Evolutionary conservation across 2,113 vertebrate species (phyloP).

Genomic region (Charina bottae): DNA sequence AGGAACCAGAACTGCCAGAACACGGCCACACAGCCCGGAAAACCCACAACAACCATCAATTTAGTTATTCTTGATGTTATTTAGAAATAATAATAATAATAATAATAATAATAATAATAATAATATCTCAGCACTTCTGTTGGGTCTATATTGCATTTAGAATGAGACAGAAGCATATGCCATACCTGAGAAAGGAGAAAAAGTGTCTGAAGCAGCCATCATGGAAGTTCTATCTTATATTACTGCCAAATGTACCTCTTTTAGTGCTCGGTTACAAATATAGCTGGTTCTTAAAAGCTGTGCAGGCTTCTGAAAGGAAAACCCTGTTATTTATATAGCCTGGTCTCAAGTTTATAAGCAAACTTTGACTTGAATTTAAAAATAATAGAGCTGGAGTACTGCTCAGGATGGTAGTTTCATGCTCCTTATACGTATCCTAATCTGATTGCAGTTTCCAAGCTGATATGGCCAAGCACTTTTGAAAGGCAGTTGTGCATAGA

Average conservation of each 20-base stretch:
- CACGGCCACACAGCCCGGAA: too few relatives aligned
- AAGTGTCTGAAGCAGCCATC: background rate
- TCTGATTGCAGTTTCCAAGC: background rate
- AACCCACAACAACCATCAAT: too few relatives aligned
- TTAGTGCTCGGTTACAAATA: background rate
- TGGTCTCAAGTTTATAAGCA: background rate
- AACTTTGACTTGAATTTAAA: background rate
- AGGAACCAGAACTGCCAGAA: too few relatives aligned
- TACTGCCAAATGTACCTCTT: too few relatives aligned
- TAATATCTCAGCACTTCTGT: background rate
- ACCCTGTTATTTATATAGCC: background rate
- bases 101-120: background rate
- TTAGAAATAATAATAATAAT: background rate
- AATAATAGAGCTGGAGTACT: background rate
- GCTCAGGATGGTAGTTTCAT: background rate
- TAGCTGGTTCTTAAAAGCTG: background rate
- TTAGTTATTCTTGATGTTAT: background rate
- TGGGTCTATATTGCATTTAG: slow-evolving; percentile 11
- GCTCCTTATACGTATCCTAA: background rate
- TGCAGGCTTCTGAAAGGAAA: background rate
- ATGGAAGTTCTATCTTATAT: background rate
- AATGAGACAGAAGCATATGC: background rate
- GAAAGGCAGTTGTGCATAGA: background rate
- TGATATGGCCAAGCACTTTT: background rate
- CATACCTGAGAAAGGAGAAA: slow-evolving; percentile 13